These are phyloP conservation scores for Venustoraphidia nigricollis DNA, from an alignment of 2,888 invertebrate species.

Conservation along the genomic window DNA sequence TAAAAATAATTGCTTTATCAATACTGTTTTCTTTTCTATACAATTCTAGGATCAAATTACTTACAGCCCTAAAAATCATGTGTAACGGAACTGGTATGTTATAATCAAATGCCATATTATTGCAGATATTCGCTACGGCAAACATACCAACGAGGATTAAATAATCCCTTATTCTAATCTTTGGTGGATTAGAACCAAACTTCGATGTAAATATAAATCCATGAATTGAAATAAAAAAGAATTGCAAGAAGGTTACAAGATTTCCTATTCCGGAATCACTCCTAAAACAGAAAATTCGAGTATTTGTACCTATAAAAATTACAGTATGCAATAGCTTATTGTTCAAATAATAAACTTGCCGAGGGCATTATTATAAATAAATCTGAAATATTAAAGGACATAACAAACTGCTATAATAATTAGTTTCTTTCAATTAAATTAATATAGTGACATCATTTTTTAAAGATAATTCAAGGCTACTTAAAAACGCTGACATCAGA, in stretches of 20 bases:
- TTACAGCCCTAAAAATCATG: conserved; percentile 92
- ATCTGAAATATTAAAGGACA: too few species aligned
- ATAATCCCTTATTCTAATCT: conserved; percentile 67
- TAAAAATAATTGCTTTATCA: conserved; percentile 24
- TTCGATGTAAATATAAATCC: conserved; percentile 77
- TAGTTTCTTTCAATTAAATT: too few species aligned
- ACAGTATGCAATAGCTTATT: too few species aligned
- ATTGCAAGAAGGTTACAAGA: conserved; percentile 89
- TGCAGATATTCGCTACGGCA: conserved; percentile 79
- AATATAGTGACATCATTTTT: too few species aligned
- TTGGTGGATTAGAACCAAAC: conserved; percentile 63
- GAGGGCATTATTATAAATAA: too few species aligned
- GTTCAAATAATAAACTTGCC: too few species aligned
- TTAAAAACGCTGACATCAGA: too few species aligned
- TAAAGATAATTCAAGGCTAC: too few species aligned
- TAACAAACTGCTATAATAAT: too few species aligned
- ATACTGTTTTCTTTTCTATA: conserved; percentile 4
- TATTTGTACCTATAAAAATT: too few species aligned
- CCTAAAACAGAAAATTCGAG: conserved; percentile 30
- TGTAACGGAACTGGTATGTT: conserved; percentile 96
- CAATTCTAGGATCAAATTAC: conserved; percentile 17
- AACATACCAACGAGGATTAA: conserved; percentile 72
- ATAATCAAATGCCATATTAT: conserved; percentile 91
- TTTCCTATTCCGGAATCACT: conserved; percentile 87
- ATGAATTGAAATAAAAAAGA: conserved; percentile 76